A percentile compares a stretch with the other conserved stretches of the same genome.
These are phyloP conservation scores for Fabriciana adippe DNA, from an alignment of 2,888 invertebrate species.

Conservation along the genomic window DNA sequence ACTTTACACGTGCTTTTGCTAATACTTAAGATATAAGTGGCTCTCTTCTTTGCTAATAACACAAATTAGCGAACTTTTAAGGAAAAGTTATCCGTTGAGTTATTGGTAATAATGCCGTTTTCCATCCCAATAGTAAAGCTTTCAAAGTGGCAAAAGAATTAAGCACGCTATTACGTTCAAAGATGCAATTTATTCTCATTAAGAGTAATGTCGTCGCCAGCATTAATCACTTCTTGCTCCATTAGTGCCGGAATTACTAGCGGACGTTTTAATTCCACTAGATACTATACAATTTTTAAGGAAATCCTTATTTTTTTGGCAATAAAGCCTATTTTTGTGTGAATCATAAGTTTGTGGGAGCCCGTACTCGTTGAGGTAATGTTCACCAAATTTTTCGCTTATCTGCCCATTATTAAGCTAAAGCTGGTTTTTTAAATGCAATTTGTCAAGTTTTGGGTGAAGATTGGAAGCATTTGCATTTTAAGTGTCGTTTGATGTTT, in stretches of 20 bases:
- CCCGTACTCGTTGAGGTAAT: conserved; percentile 28
- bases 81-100: conserved; percentile 8
- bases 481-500: conserved; percentile 11
- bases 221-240: conserved; percentile 73
- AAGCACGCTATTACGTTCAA: conserved; percentile 66
- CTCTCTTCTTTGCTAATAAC: too few species aligned
- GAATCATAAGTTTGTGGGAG: not conserved
- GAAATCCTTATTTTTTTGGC: conserved; percentile 17
- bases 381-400: conserved; percentile 37
- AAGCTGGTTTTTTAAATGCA: conserved; percentile 31
- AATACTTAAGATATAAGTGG: too few species aligned
- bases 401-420: conserved; percentile 37
- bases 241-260: conserved; percentile 62
- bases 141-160: conserved; percentile 61
- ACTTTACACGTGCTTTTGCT: too few species aligned
- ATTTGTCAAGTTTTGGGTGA: conserved; percentile 19
- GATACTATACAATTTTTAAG: conserved; percentile 34
- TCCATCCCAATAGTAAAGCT: conserved; percentile 37
- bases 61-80: not conserved
- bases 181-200: conserved; percentile 78
- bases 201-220: conserved; percentile 66
- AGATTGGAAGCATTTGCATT: conserved; percentile 22
- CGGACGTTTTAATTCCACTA: conserved; percentile 63
- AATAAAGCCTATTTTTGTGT: conserved; percentile 12
- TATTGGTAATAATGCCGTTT: conserved; percentile 15